These are phyloP conservation scores for Galaxea fascicularis DNA, from an alignment of 92 coral and sea anemone genomes.

Conservation along the genomic window DNA sequence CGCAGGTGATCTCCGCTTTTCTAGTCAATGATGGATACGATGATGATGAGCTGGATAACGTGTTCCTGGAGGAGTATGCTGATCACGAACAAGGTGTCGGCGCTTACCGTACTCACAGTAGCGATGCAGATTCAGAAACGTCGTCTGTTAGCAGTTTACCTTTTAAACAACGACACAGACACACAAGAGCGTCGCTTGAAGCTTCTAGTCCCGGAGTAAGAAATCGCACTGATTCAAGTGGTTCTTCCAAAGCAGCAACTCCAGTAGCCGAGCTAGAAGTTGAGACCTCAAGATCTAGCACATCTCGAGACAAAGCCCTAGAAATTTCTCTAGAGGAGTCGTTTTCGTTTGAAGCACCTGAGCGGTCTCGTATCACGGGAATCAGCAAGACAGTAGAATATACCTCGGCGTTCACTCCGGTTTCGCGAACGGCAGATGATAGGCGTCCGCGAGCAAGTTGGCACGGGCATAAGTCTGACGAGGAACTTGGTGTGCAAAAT, in stretches of 20 bases:
- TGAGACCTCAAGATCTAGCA: constrained; percentile 1
- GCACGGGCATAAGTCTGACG: constrained; percentile 49
- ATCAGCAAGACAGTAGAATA: constrained; percentile 18
- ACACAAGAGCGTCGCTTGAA: constrained; percentile 73
- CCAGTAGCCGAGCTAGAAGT: constrained; percentile 66
- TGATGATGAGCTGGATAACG: constrained; percentile 85
- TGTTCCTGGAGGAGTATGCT: constrained; percentile 55
- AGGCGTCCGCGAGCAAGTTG: constrained; percentile 55
- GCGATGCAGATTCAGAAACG: constrained; percentile 98
- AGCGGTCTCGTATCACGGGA: not conserved
- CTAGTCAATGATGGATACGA: constrained; percentile 72
- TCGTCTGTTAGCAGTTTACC: constrained; percentile 84
- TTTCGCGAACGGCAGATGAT: constrained; percentile 26
- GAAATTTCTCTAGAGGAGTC: constrained; percentile 41
- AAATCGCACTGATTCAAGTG: constrained; percentile 67
- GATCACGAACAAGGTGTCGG: constrained; percentile 1
- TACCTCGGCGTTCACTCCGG: constrained; percentile 68
- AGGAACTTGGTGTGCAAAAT: constrained; percentile 28
- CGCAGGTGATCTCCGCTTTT: constrained; percentile 51
- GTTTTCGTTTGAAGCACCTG: not conserved
- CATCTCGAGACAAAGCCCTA: not conserved
- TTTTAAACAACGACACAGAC: constrained; percentile 64
- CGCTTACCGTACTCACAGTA: constrained; percentile 57
- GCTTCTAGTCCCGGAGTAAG: constrained; percentile 44
- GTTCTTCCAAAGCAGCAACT: constrained; percentile 83